Evolutionary conservation across 2,797 vertebrate genomes (phyloP).

Genomic region (Catamblyrhynchus diadema): DNA sequence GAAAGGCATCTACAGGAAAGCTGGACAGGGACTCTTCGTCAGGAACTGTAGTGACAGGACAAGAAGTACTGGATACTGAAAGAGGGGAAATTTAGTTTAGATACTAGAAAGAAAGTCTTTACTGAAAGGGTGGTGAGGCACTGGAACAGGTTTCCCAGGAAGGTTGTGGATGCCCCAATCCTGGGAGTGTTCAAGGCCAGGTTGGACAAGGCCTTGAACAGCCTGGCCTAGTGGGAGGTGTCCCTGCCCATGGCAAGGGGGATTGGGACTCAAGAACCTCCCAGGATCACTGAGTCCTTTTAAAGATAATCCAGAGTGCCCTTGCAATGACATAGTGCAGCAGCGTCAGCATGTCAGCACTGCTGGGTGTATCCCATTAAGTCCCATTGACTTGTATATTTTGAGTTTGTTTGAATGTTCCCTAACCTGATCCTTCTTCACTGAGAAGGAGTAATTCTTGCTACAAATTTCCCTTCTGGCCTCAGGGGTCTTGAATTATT

Average conservation of each 20-base stretch:
- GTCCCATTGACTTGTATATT: not conserved
- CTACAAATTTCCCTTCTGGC: not conserved
- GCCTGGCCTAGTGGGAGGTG: not conserved
- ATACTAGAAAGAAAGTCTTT: not conserved
- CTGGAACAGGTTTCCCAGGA: too few relatives aligned
- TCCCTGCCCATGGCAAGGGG: not conserved
- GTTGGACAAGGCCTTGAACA: not conserved
- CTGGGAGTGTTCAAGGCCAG: not conserved
- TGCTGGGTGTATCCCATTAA: not conserved
- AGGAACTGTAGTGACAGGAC: too few relatives aligned
- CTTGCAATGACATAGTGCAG: not conserved
- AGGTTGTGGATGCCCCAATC: not conserved
- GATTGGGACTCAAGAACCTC: not conserved
- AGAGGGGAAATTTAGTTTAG: not conserved
- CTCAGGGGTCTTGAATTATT: not conserved
- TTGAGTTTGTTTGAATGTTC: not conserved
- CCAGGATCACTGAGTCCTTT: not conserved
- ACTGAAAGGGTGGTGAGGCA: not conserved
- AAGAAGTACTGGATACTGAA: not conserved
- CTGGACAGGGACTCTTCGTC: too few relatives aligned
- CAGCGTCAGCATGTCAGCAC: fast-evolving
- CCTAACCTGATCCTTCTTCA: not conserved
- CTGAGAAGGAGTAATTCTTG: not conserved
- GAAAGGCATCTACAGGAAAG: not conserved
- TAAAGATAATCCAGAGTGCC: not conserved